Conservation (phyloP, 30 jellyfish, hydroid and myxozoan genomes). For the Mastigias papua region DNA sequence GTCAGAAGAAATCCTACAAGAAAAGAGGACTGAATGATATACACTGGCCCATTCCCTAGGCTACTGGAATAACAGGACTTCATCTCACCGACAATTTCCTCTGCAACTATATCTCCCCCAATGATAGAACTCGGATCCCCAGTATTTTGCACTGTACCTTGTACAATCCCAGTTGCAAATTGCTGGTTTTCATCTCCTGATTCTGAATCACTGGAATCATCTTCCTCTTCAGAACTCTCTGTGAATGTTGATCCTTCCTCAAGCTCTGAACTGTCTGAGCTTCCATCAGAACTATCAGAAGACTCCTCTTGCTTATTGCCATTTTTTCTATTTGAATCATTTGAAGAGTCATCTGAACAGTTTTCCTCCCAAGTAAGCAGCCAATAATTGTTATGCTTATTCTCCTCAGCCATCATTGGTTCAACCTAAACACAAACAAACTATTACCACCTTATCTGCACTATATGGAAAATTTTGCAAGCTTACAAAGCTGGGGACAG, state of each 20-base stretch:
- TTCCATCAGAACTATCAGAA: constrained; percentile 76
- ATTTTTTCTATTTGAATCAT: constrained; percentile 50
- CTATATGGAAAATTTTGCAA: too few relatives aligned
- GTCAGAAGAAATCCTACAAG: too few relatives aligned
- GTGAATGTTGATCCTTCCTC: constrained; percentile 77
- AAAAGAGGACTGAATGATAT: too few relatives aligned
- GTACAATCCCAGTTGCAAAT: constrained; percentile 59
- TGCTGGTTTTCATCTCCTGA: constrained; percentile 66
- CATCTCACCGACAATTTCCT: constrained; percentile 47
- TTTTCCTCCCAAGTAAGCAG: constrained; percentile 65
- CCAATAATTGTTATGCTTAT: constrained; percentile 67
- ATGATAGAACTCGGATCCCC: constrained; percentile 10
- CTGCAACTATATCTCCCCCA: constrained; percentile 61
- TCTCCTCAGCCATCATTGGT: constrained; percentile 60
- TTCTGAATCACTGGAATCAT: constrained; percentile 74
- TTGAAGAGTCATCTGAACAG: constrained; percentile 70
- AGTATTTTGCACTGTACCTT: constrained; percentile 15
- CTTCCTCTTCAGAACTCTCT: constrained; percentile 75
- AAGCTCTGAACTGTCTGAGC: constrained; percentile 74
- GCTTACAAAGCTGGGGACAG: too few relatives aligned
- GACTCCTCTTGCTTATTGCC: constrained; percentile 69
- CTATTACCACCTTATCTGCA: too few relatives aligned
- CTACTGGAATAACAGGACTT: not conserved
- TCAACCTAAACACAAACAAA: not conserved
- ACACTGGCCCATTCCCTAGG: not conserved